phyloP scores from a whole-genome alignment of 2,797 vertebrate genomes.

The Phrynocephalus vlangalii region DNA sequence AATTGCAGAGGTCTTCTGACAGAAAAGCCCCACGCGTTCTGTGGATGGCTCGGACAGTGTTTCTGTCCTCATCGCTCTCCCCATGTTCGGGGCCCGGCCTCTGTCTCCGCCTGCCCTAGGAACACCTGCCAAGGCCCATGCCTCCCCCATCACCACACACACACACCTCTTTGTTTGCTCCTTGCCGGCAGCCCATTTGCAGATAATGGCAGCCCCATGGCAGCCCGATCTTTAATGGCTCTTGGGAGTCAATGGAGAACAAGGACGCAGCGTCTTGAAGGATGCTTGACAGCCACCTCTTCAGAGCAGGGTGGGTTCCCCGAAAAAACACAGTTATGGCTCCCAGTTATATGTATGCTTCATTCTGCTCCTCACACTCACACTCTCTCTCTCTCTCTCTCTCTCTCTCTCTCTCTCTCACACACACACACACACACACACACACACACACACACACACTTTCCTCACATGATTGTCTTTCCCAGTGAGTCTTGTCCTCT shows the following conservation, averaged over 20 bases:
- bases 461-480: too few species aligned
- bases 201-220: slow-evolving; percentile 66
- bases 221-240: slow-evolving; percentile 68
- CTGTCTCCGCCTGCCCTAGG: background rate
- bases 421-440: too few species aligned
- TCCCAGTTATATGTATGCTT: background rate
- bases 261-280: slow-evolving; percentile 13
- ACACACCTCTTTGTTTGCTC: slow-evolving; percentile 52
- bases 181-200: slow-evolving; percentile 58
- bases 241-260: slow-evolving; percentile 57
- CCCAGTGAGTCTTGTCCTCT: too few species aligned
- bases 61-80: background rate
- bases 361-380: background rate
- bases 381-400: too few species aligned
- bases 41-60: too few species aligned
- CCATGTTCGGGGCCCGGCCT: background rate
- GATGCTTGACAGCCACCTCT: background rate
- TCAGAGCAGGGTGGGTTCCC: background rate
- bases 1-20: too few species aligned
- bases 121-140: slow-evolving; percentile 52
- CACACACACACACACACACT: background rate
- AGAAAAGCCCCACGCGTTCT: too few species aligned
- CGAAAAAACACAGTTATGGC: too few species aligned
- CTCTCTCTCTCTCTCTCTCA: too few species aligned
- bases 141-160: too few species aligned